Base-by-base conservation (phyloP, 2,888 invertebrate species). In the Cephonodes hylas region DNA sequence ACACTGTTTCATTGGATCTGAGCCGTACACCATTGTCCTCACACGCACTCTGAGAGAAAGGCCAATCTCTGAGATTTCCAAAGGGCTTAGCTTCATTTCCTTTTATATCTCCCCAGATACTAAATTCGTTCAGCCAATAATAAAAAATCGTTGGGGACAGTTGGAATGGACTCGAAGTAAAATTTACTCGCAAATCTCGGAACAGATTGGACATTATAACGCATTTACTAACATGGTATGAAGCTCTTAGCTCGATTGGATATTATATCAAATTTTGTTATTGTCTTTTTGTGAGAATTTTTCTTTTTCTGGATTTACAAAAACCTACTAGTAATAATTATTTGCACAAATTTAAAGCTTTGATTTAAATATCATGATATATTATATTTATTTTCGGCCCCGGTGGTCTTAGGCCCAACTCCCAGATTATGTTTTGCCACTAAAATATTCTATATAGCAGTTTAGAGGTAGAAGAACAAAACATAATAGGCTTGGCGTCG, bases 61-160 rank as follows among this genome's bases (percentile, higher is more conserved):
- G 86, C 87, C 91, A 91, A 91, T 91, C 88, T 89, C 91, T 87
- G 81, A 89, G 91, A 91, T 90, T 91, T 91, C 90, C 91, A 88
- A 91, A 91, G 91, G 91, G 91, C 91, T 90, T 91, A 89, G 89
- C 85, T 91, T 91, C 91, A 91, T 91, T 91, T 91, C 89, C 91
- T 91, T 91, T 91, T 91, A 91, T 91, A 89, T 88, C 90, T 91
- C 91, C 91, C 91, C 80, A 86, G 91, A 89, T 88, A 90, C 89
- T 91, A 90, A 90, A 91, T 91, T 91, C 91, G 89, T 88, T 89
- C 88, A 85, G 81, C 85, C 89, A 89, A 89, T 90, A 90, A 89
- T 91, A 90, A 91, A 91, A 89, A 91, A 90, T 87, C 84, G 86
- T 82, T 80, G 79, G 83, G 84, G 85, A 85, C 89, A 86, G 80